Evolutionary conservation across 1,140 invertebrate species (phyloP), one percentile per base, ranked within the genome.

Genomic region (Nymphalis io): DNA sequence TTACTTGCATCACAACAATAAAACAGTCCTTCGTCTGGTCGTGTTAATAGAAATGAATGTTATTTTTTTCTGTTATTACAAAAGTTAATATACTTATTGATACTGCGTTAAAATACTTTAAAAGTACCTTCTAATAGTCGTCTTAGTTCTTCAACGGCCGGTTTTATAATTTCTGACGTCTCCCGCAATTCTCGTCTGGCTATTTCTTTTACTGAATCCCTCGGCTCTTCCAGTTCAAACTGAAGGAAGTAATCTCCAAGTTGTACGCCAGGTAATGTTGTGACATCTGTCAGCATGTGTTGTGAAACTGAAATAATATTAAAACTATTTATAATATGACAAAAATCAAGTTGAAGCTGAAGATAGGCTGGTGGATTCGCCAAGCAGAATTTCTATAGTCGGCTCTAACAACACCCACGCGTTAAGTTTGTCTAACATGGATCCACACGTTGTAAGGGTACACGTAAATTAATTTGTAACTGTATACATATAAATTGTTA

Each of bases 101-200:
- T 33, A 33, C 1, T 33, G 5, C 27, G 10, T 16, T 46, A n/a
- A 46, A n/a, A 8, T 46, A 46, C 15, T 16, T 46, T 16, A 55
- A 69, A 44, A 4, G 82, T 92, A 97, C 96, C 94, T 94, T 94
- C 92, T 6, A 96, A 85, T 27, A 96, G 85, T 73, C 94, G 93
- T 68, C 90, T 93, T 0, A 97, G 87, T 74, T 94, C 93, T 38
- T 91, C 89, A 0, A 95, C 79, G n/a, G 94, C 93, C 59, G 95
- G 92, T 73, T 93, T 92, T 16, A 93, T 90, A 1, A 94, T 72
- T 46, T 96, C 96, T 0, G 95, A 94, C 0, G 93, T 93, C 82
- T 97, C 96, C 1, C 96, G 87, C 0, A 97, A 92, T 78, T 97
- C 96, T 60, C 93, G 94, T 13, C 89, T 89, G 0, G 96, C 96